Base-by-base conservation (phyloP, 2,113 vertebrate genomes). In the Loxodonta africana region DNA sequence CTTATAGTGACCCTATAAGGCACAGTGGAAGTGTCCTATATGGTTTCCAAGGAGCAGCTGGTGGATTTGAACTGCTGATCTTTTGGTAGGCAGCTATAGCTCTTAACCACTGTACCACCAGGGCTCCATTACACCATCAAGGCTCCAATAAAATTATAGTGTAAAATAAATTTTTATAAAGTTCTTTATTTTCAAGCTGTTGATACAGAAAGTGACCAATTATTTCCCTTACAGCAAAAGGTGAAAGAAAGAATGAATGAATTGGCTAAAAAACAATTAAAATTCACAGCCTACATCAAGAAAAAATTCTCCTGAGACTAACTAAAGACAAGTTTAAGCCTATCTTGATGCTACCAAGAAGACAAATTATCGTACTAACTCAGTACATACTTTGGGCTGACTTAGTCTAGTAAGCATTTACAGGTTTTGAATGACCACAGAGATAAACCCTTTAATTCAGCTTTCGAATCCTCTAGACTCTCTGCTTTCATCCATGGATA, bases 221-320 rank as follows among this genome's bases (percentile, higher is more conserved):
- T 7, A 82, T 60, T 96, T 86, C 62, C 23, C 73, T 76, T 93
- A 23, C 33, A 90, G 14, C 1, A 89, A 48, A 85, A 92, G 6
- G 37, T 78, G 77, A 88, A 41, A 87, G 87, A 62, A 78, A 73
- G 18, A 41, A 71, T 77, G 76, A 83, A 65, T 78, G 9, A 84
- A 83, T 41, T 84, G 44, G 4, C 11, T 62, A 62, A 77, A 46
- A 77, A 14, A 46, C 6, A 77, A 46, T 90, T 51, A 73, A 96
- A 95, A 88, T 44, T 88, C 30, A 69, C 63, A 37, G 57, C 51
- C 74, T 41, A 84, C 33, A 89, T 65, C 20, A 95, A 60, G 62
- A 91, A 91, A 91, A 18, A 51, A 21, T 71, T 89, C 26, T 33
- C 12, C 77, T 53, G 33, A 84, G 4, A 46, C 37, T 83, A 80